These are phyloP conservation scores for Lagodon rhomboides DNA, from an alignment of 2,797 vertebrate species.

Conservation along the genomic window DNA sequence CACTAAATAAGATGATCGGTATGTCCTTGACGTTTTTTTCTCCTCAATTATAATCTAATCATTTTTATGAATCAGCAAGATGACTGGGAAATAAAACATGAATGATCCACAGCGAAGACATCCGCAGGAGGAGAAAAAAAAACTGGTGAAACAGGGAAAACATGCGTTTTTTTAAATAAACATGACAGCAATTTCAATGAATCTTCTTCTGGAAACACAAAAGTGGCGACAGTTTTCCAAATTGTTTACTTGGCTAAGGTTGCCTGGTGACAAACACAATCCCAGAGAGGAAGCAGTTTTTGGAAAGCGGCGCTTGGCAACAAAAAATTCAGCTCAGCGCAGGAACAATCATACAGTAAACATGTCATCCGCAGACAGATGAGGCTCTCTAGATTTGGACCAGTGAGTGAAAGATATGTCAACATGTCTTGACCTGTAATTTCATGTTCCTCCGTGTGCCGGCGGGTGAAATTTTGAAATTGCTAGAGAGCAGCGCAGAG, in stretches of 20 bases:
- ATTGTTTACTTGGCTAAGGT: constrained; percentile 31
- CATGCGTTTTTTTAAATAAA: not conserved
- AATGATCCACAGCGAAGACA: not conserved
- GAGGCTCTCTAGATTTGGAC: constrained; percentile 31
- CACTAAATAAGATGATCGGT: not conserved
- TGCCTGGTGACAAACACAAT: constrained; percentile 51
- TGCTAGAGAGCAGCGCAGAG: constrained; percentile 40
- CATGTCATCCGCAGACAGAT: constrained; percentile 12
- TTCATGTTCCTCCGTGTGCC: constrained; percentile 31
- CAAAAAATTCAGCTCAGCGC: constrained; percentile 14
- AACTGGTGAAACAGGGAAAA: not conserved
- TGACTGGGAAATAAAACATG: not conserved
- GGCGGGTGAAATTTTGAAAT: constrained; percentile 42
- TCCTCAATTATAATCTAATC: not conserved
- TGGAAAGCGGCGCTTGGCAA: constrained; percentile 27
- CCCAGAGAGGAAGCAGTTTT: constrained; percentile 15
- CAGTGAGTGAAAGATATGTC: constrained; percentile 44
- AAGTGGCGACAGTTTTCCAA: constrained; percentile 10
- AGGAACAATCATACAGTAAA: constrained; percentile 31
- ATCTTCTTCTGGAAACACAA: constrained; percentile 26
- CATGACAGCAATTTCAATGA: not conserved
- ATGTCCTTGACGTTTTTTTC: constrained; percentile 10
- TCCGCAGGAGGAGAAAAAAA: not conserved
- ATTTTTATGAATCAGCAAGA: not conserved
- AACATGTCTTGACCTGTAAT: constrained; percentile 55